Evolutionary conservation across 1,140 invertebrate species (phyloP).

Genomic region (Marisa cornuarietis): DNA sequence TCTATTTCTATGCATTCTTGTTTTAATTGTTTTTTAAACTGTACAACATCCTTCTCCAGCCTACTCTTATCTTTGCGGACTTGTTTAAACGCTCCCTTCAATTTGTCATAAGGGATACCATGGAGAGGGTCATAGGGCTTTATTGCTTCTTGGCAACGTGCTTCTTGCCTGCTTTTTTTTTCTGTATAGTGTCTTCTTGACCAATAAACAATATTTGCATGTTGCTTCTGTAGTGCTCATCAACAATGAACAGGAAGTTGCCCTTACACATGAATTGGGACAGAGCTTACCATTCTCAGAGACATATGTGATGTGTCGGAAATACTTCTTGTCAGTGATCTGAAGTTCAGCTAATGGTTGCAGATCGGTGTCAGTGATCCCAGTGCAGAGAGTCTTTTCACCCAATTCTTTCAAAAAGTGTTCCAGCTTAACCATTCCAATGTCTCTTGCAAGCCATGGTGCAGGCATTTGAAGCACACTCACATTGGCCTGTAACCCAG

Average conservation of each 20-base stretch:
- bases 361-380: neutral
- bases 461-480: neutral
- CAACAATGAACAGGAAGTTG: too few relatives aligned
- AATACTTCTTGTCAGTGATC: neutral
- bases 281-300: neutral
- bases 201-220: neutral
- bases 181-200: neutral
- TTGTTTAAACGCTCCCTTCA: neutral
- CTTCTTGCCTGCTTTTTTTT: neutral
- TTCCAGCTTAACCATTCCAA: neutral
- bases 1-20: too few relatives aligned
- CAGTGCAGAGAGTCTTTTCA: neutral
- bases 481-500: neutral
- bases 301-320: neutral
- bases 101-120: neutral
- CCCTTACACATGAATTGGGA: neutral
- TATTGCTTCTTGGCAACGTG: neutral
- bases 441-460: neutral
- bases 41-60: too few relatives aligned
- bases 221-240: neutral
- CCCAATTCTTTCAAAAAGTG: neutral
- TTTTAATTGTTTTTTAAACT: too few relatives aligned
- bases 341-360: neutral
- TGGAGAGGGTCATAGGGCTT: conserved; percentile 1
- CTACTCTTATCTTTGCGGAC: too few relatives aligned